A percentile compares a stretch with the other conserved stretches of the same genome.
Conservation (phyloP, 2,888 invertebrate species). For the Spatulosminthurus flaviceps region DNA sequence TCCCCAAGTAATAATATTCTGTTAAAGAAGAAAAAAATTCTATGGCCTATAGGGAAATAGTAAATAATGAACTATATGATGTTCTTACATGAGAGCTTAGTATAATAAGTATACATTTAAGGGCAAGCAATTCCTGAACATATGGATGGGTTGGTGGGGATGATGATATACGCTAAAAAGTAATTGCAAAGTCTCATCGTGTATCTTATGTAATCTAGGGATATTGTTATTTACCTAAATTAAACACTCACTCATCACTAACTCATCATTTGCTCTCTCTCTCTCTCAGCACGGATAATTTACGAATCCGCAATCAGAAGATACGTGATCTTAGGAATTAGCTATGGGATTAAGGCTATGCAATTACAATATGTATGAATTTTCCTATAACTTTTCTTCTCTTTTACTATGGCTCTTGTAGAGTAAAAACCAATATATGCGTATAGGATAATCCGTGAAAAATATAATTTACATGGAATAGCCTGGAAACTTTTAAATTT, state of each 20-base stretch:
- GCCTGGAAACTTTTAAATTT: too few species aligned
- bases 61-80: too few species aligned
- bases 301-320: slow-evolving; percentile 38
- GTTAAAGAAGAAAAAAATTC: neutral
- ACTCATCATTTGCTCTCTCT: slow-evolving; percentile 9
- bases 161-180: neutral
- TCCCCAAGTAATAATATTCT: too few species aligned
- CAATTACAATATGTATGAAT: neutral
- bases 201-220: slow-evolving; percentile 25
- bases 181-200: slow-evolving; percentile 15
- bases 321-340: neutral
- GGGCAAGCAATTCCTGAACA: neutral
- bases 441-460: too few species aligned
- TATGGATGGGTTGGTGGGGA: neutral
- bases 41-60: neutral
- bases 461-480: too few species aligned
- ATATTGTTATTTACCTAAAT: slow-evolving; percentile 40
- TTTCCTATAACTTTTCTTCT: neutral
- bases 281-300: slow-evolving; percentile 4
- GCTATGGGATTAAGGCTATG: neutral
- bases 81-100: too few species aligned
- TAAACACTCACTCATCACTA: slow-evolving; percentile 38
- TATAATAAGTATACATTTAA: neutral
- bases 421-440: too few species aligned
- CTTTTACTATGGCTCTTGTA: too few species aligned